Base-by-base conservation (phyloP, 2,113 vertebrate genomes). In the Daubentonia madagascariensis region DNA sequence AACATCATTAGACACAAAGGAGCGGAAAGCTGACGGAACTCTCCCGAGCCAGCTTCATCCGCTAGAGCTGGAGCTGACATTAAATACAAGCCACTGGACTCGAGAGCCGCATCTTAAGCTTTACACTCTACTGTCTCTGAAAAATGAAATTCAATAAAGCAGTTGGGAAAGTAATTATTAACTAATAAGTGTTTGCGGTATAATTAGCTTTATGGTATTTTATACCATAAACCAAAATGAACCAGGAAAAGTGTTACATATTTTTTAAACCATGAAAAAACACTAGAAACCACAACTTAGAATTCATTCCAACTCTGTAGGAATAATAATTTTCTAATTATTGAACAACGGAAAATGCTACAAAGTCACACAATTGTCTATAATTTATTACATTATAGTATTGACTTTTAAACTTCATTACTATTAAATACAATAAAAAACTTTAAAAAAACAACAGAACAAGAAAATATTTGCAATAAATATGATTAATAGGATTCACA, bases 131-230 rank as follows among this genome's bases (percentile, higher is more conserved):
- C 40, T 81, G 75, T 35, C 4, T 75, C 67, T 81, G 63, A 93
- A 96, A 98, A 94, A 68, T 65, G 50, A 94, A 79, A 72, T 92
- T 94, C 86, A 92, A 97, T 86, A 89, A 96, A 97, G 5, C 48
- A 93, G 37, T 91, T 93, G 52, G 12, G 37, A 96, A 93, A 93
- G 54, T 73, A 83, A 85, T 89, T 85, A 97, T 96, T 96, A 96
- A 94, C 67, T 92, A 89, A 57, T 88, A 96, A 95, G 48, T 76
- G 87, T 96, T 91, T 83, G 4, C 28, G 57, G 1, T 83, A 63
- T 91, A 94, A 78, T 79, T 94, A 89, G 5, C 57, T 45, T 86
- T 89, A 73, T 57, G 23, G 18, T 63, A 85, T 89, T 90, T 98
- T 98, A 70, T 89, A 94, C 13, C 10, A 59, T 59, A 86, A 93